Conservation (phyloP, 2,888 invertebrate genomes). For the Vandiemenella viatica region DNA sequence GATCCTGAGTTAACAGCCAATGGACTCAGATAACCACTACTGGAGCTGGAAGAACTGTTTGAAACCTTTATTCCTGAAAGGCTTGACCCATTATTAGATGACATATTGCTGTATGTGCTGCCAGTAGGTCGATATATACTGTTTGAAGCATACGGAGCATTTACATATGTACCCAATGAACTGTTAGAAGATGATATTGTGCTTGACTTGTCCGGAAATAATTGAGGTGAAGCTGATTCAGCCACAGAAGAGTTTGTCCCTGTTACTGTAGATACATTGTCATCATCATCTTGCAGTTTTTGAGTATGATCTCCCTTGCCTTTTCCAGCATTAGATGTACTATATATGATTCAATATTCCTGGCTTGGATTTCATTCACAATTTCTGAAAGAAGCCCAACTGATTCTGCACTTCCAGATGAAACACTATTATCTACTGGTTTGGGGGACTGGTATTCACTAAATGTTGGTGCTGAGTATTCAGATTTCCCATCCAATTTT, state of each 20-base stretch:
- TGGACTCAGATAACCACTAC: constrained; percentile 58
- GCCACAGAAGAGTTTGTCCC: constrained; percentile 6
- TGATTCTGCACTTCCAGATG: constrained; percentile 45
- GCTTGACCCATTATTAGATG: constrained; percentile 10
- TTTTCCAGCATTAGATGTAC: constrained; percentile 52
- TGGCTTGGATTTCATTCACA: constrained; percentile 71
- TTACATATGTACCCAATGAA: constrained; percentile 37
- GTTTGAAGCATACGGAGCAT: constrained; percentile 14
- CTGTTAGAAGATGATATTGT: constrained; percentile 20
- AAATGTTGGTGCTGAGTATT: constrained; percentile 33
- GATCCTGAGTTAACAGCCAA: constrained; percentile 25
- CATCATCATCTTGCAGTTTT: constrained; percentile 27
- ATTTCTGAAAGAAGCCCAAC: constrained; percentile 74
- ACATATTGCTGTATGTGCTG: constrained; percentile 20
- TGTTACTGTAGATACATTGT: constrained; percentile 8
- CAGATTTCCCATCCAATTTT: constrained; percentile 22
- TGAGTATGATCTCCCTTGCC: constrained; percentile 38
- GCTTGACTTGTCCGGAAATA: constrained; percentile 5
- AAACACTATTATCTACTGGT: constrained; percentile 25
- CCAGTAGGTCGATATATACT: constrained; percentile 20
- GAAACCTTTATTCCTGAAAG: constrained; percentile 37
- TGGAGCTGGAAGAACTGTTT: constrained; percentile 42
- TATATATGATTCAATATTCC: constrained; percentile 81
- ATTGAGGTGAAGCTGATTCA: constrained; percentile 6
- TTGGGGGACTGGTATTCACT: constrained; percentile 34